These are phyloP conservation scores for Oscheius myriophilus DNA, from an alignment of 2,888 invertebrate species.

Conservation along the genomic window DNA sequence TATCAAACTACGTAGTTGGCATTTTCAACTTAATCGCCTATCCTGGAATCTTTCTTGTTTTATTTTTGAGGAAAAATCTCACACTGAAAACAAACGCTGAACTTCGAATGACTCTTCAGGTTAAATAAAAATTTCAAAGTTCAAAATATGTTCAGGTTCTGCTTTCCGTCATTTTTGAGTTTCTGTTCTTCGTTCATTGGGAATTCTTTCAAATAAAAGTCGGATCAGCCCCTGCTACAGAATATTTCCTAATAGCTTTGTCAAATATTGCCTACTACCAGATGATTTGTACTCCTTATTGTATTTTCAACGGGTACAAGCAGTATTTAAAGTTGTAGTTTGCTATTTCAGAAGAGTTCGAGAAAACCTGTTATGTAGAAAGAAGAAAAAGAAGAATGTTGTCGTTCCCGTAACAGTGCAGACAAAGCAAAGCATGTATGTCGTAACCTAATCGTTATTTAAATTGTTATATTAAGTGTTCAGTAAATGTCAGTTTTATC, in stretches of 20 bases:
- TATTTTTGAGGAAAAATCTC: neutral
- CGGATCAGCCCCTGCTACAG: neutral
- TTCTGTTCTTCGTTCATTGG: neutral
- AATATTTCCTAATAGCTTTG: neutral
- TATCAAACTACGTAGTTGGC: slow-evolving; percentile 1
- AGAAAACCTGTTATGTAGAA: no score
- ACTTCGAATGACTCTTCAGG: neutral
- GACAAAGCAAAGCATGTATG: no score
- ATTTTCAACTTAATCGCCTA: slow-evolving; percentile 10
- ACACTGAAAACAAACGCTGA: slow-evolving; percentile 4
- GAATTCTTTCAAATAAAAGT: neutral
- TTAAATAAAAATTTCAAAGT: neutral
- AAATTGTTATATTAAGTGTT: no score
- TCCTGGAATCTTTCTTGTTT: neutral
- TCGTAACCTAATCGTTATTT: no score
- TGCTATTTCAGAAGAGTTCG: no score
- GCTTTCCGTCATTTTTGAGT: neutral
- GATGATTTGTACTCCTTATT: slow-evolving; percentile 9
- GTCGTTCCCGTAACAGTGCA: no score
- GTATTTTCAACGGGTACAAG: slow-evolving; percentile 10
- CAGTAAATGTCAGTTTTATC: no score
- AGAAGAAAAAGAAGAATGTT: no score
- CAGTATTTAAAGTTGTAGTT: no score
- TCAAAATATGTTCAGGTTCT: neutral
- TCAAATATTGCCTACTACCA: slow-evolving; percentile 5